Conservation (phyloP, 1,140 invertebrate species). For the Aphidius ervi region DNA sequence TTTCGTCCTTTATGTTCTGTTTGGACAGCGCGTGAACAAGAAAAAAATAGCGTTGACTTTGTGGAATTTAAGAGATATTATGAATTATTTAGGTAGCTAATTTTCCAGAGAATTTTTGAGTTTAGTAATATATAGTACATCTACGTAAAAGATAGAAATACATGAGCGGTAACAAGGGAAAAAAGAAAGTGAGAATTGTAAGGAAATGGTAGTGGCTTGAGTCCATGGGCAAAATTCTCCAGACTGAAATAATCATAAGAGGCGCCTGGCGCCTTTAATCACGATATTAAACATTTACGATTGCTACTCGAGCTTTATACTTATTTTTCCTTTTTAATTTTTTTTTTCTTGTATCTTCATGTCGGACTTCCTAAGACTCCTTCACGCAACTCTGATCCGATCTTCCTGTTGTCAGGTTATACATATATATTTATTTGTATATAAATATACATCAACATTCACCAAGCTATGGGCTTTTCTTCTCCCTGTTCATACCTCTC, state of each 20-base stretch:
- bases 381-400: slow-evolving; percentile 33
- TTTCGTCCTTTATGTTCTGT: slow-evolving; percentile 10
- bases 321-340: slow-evolving; percentile 13
- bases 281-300: slow-evolving; percentile 56
- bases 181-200: slow-evolving; percentile 45
- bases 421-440: too few species aligned
- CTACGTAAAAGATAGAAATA: slow-evolving; percentile 4
- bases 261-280: slow-evolving; percentile 51
- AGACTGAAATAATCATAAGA: slow-evolving; percentile 54
- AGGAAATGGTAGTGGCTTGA: slow-evolving; percentile 39
- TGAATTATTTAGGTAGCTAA: slow-evolving; percentile 53
- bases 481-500: slow-evolving; percentile 19
- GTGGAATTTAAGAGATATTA: too few species aligned
- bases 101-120: slow-evolving; percentile 48
- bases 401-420: slow-evolving; percentile 24
- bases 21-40: slow-evolving; percentile 10
- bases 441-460: slow-evolving; percentile 15
- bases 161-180: background rate
- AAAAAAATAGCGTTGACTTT: slow-evolving; percentile 5
- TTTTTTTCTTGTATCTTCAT: slow-evolving; percentile 17
- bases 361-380: slow-evolving; percentile 20
- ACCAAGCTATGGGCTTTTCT: slow-evolving; percentile 3
- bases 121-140: slow-evolving; percentile 25
- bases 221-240: slow-evolving; percentile 42
- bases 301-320: slow-evolving; percentile 30